These are phyloP conservation scores for Cosmia trapezina DNA, from an alignment of 2,888 invertebrate genomes.

Conservation along the genomic window DNA sequence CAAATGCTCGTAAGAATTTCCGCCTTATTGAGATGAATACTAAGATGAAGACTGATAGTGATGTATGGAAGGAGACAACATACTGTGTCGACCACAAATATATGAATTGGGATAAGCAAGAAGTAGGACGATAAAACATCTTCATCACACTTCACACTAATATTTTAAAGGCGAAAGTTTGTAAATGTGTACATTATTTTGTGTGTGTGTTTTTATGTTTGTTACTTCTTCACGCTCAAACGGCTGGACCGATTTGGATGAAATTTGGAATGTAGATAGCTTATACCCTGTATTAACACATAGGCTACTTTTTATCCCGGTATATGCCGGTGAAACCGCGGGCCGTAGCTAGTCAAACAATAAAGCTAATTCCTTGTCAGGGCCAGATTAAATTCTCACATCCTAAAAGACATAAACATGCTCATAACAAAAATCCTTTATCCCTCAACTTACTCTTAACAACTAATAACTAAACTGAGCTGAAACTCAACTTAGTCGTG, in stretches of 20 bases:
- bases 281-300: no score
- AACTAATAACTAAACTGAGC: slow-evolving; percentile 55
- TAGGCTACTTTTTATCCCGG: no score
- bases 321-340: no score
- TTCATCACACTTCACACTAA: no score
- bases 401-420: not conserved
- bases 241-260: no score
- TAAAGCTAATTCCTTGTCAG: not conserved
- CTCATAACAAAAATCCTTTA: slow-evolving; percentile 19
- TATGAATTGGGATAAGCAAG: not conserved
- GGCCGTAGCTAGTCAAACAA: no score
- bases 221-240: no score
- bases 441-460: slow-evolving; percentile 35
- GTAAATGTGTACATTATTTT: no score
- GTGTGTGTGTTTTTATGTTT: no score
- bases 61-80: not conserved
- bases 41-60: not conserved
- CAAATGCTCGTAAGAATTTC: not conserved
- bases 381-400: not conserved
- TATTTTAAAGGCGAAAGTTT: no score
- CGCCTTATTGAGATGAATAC: not conserved
- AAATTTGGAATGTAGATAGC: no score
- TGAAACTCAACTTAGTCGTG: slow-evolving; percentile 37
- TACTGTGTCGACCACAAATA: not conserved
- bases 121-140: not conserved